Base-by-base conservation (phyloP, 2,797 vertebrate species). In the Anas georgica region DNA sequence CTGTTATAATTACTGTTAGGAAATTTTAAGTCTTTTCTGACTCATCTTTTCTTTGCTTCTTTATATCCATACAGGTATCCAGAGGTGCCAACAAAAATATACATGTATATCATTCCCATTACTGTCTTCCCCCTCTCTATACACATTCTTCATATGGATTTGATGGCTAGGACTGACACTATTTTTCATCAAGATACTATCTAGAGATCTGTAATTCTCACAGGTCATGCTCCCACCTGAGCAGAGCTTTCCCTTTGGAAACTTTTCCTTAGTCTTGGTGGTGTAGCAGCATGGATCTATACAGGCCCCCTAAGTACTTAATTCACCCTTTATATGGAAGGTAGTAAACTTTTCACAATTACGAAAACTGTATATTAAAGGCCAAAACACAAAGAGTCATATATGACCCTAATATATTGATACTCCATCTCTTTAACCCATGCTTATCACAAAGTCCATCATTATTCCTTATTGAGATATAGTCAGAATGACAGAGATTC, bases 1-100 rank as follows among this genome's bases (percentile, higher is more conserved):
- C n/a, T 41, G 14, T n/a, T 64, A 22, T 13, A 54, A 45, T 48
- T 52, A 41, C 0, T 1, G 4, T 3, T 8, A 5, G 29, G 18
- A 86, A 89, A 55, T 45, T 45, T n/a, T 46, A 25, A 64, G 3
- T 31, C 6, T 80, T 58, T 88, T 74, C 48, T 48, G 23, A 81
- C 8, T 46, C 66, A 69, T 6, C 6, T 84, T 81, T 81, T 81
- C 37, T 63, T 56, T 45, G 35, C 2, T 52, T 48, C 9, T 58
- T 80, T 80, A 21, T n/a, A 33, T 39, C 14, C 22, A 1, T 59
- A 11, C 31, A 39, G 17, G 12, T 6, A 76, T 58, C n/a, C 3
- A 60, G 39, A 10, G 26, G 25, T 50, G 48, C 48, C 23, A 50
- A 25, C 48, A 50, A 52, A 50, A 15, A 52, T 26, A 52, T 52